These are phyloP conservation scores for Peromyscus maniculatus DNA, from an alignment of 2,113 vertebrate genomes.

Conservation along the genomic window DNA sequence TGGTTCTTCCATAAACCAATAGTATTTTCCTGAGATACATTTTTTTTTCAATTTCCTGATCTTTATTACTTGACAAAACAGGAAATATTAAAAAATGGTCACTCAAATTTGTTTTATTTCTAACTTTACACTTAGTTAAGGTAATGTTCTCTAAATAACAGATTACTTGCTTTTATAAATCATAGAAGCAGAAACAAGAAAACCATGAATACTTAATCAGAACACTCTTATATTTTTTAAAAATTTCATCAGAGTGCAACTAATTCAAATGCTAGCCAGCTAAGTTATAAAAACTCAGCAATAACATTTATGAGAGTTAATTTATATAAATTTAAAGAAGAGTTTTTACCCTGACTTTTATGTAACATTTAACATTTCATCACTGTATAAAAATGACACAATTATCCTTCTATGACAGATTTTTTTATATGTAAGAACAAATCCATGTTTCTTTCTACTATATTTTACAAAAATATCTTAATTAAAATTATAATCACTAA, in stretches of 20 bases:
- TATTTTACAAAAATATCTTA: constrained; percentile 2
- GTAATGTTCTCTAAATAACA: neutral
- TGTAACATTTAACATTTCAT: neutral
- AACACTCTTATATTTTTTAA: neutral
- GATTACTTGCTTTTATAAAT: neutral
- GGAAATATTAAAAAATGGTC: neutral
- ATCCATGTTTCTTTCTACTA: neutral
- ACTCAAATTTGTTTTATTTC: neutral
- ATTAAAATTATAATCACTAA: neutral
- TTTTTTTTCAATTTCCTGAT: neutral
- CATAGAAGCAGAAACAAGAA: neutral
- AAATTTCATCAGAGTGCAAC: neutral
- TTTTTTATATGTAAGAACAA: neutral
- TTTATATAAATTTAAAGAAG: neutral
- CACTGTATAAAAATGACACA: neutral
- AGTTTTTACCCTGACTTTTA: neutral
- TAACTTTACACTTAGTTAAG: constrained; percentile 25
- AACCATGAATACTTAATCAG: neutral
- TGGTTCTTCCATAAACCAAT: neutral
- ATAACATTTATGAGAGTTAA: neutral
- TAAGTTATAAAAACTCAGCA: neutral
- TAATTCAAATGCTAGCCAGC: neutral
- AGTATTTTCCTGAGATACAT: neutral
- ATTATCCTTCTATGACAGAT: neutral
- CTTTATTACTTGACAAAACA: neutral